These are phyloP conservation scores for Procambarus clarkii DNA, from an alignment of 1,140 invertebrate species.

Conservation along the genomic window DNA sequence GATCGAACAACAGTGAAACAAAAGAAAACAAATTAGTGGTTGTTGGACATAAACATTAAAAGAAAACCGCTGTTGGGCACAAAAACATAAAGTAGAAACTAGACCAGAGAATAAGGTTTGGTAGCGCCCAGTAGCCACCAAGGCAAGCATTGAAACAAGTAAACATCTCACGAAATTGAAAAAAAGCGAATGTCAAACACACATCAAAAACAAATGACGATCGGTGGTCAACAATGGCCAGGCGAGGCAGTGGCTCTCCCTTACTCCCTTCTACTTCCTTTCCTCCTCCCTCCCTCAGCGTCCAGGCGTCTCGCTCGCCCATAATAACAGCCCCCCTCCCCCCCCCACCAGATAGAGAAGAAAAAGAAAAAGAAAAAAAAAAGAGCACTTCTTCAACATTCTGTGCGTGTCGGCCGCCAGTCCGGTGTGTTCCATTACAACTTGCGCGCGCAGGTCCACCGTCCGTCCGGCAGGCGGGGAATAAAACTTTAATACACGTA, in stretches of 20 bases:
- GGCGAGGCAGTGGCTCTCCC: no score
- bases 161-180: no score
- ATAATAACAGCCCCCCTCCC: not conserved
- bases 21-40: no score
- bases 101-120: no score
- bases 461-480: conserved; percentile 43
- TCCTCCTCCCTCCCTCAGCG: not conserved
- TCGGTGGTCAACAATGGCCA: conserved; percentile 24
- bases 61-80: no score
- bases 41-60: no score
- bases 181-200: no score
- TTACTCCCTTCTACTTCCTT: not conserved
- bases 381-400: conserved; percentile 54
- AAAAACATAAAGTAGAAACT: no score
- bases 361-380: conserved; percentile 2
- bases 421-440: conserved; percentile 54
- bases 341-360: not conserved
- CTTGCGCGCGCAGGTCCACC: conserved; percentile 48
- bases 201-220: conserved; percentile 8
- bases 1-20: no score
- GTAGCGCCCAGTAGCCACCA: not conserved
- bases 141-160: not conserved
- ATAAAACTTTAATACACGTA: conserved; percentile 69
- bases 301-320: not conserved
- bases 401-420: conserved; percentile 40